Evolutionary conservation across 2,797 vertebrate species (phyloP).

Genomic region (Salarias fasciatus): DNA sequence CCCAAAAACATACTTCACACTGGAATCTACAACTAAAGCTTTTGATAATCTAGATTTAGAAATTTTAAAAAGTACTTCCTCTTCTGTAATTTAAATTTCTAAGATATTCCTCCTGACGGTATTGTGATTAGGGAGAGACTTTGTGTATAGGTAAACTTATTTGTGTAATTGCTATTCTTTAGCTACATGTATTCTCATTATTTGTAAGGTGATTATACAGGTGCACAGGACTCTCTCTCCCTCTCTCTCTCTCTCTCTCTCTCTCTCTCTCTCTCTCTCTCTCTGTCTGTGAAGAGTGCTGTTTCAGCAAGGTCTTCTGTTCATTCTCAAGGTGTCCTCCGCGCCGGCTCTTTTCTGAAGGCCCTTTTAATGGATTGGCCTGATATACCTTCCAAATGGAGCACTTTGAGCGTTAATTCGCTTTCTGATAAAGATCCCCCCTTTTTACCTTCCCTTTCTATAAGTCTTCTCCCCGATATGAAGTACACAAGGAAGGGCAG

Average conservation of each 20-base stretch:
- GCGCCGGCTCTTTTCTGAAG: slow-evolving; percentile 93
- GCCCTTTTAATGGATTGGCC: slow-evolving; percentile 98
- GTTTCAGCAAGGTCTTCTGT: slow-evolving; percentile 99
- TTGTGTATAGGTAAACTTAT: slow-evolving; percentile 23
- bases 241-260: slow-evolving; percentile 30
- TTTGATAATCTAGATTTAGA: too few relatives aligned
- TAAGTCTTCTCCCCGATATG: slow-evolving; percentile 97
- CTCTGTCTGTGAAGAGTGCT: slow-evolving; percentile 90
- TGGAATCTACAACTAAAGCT: too few relatives aligned
- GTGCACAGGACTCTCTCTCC: slow-evolving; percentile 56
- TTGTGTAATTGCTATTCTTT: slow-evolving; percentile 41
- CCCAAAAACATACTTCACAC: too few relatives aligned
- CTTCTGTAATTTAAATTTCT: too few relatives aligned
- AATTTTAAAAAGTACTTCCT: too few relatives aligned
- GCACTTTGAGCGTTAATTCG: slow-evolving; percentile 99
- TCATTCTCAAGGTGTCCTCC: slow-evolving; percentile 99
- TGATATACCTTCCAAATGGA: slow-evolving; percentile 99
- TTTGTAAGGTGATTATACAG: slow-evolving; percentile 89
- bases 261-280: slow-evolving; percentile 37
- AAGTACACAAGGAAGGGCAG: slow-evolving; percentile 98
- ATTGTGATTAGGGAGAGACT: not conserved
- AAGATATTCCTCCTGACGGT: too few relatives aligned
- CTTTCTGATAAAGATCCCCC: slow-evolving; percentile 98
- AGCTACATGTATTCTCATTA: slow-evolving; percentile 84
- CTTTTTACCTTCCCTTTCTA: slow-evolving; percentile 91